These are phyloP conservation scores for Dolichopus griseipennis DNA, from an alignment of 2,888 invertebrate genomes.

Conservation along the genomic window DNA sequence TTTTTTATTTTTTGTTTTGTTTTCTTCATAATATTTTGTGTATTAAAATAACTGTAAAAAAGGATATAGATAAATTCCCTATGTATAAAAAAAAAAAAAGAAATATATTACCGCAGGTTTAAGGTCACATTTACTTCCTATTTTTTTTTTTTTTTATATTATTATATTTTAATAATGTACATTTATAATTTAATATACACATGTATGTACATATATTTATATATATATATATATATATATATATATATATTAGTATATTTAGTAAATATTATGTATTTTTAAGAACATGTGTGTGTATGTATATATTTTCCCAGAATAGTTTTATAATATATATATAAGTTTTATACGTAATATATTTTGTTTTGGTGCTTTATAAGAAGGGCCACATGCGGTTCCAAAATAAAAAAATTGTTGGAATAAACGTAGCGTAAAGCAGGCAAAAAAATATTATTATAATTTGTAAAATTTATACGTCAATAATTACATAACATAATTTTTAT, in stretches of 20 bases:
- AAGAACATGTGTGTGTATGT: too few relatives aligned
- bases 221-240: neutral
- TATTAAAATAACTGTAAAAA: neutral
- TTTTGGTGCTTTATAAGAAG: too few relatives aligned
- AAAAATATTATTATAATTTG: too few relatives aligned
- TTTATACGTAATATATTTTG: too few relatives aligned
- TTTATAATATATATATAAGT: too few relatives aligned
- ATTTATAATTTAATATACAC: neutral
- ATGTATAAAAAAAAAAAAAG: neutral
- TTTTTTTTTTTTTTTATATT: neutral
- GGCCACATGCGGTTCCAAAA: too few relatives aligned
- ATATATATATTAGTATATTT: neutral
- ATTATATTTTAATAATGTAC: neutral
- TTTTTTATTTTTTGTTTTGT: neutral
- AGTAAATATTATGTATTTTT: too few relatives aligned
- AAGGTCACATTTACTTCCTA: neutral
- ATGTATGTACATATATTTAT: neutral
- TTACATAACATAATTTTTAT: too few relatives aligned
- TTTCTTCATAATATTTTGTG: neutral
- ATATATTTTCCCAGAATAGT: too few relatives aligned
- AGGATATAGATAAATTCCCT: conserved; percentile 1
- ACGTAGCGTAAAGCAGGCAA: too few relatives aligned
- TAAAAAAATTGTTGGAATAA: too few relatives aligned
- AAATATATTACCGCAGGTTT: conserved; percentile 3
- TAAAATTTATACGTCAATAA: too few relatives aligned